phyloP scores from a whole-genome alignment of 2,113 vertebrate genomes.

The Cephalopholis sonnerati region DNA sequence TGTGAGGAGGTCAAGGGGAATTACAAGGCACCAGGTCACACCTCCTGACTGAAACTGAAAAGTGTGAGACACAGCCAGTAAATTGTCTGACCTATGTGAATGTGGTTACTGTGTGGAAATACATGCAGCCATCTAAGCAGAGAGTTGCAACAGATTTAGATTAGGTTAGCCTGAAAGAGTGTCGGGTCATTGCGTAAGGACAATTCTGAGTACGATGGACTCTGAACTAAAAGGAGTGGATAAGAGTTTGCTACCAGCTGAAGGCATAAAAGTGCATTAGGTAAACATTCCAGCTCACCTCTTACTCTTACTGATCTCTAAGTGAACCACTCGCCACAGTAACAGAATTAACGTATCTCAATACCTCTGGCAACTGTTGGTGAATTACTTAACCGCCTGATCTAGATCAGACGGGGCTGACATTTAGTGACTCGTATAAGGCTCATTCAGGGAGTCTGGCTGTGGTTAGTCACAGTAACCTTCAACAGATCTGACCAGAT shows the following conservation, averaged over 20 bases:
- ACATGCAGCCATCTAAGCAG: neutral
- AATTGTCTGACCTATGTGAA: neutral
- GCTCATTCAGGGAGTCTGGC: neutral
- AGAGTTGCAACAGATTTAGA: constrained; percentile 34
- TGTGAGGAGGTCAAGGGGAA: constrained; percentile 26
- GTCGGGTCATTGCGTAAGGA: constrained; percentile 33
- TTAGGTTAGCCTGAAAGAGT: constrained; percentile 18
- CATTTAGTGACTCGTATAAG: constrained; percentile 60
- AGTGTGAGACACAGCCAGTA: neutral
- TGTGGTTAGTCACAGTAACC: constrained; percentile 18
- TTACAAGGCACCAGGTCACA: neutral
- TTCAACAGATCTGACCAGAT: constrained; percentile 35
- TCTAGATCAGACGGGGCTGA: constrained; percentile 37
- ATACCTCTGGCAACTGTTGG: constrained; percentile 20
- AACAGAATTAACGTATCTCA: neutral
- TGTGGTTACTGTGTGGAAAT: neutral
- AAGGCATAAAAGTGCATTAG: constrained; percentile 30
- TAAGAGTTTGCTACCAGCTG: constrained; percentile 21
- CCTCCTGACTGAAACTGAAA: neutral
- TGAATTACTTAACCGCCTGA: constrained; percentile 39
- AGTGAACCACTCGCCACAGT: constrained; percentile 21
- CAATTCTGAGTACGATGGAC: constrained; percentile 37
- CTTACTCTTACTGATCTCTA: constrained; percentile 27
- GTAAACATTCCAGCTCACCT: constrained; percentile 19
- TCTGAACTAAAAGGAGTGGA: constrained; percentile 42